A percentile compares a stretch with the other conserved stretches of the same genome.
These are phyloP conservation scores for Ooceraea biroi DNA, from an alignment of 1,140 invertebrate species.

Conservation along the genomic window DNA sequence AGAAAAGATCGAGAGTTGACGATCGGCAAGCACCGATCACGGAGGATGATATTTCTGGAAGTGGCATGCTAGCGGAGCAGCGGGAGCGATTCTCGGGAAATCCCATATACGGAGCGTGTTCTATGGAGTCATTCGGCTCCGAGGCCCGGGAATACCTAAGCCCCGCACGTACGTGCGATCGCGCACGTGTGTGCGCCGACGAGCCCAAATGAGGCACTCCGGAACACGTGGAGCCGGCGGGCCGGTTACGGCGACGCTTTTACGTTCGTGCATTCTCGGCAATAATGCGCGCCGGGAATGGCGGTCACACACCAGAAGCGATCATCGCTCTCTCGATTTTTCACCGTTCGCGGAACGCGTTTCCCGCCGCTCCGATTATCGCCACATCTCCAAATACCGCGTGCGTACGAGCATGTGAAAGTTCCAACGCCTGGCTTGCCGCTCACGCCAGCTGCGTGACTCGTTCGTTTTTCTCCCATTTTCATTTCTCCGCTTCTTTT, in stretches of 20 bases:
- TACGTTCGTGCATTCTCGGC: conserved; percentile 45
- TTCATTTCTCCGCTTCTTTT: neutral
- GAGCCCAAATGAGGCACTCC: conserved; percentile 45
- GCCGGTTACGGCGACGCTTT: conserved; percentile 38
- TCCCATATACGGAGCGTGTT: conserved; percentile 29
- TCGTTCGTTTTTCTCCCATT: conserved; percentile 4
- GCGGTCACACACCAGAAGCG: conserved; percentile 39
- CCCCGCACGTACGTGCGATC: conserved; percentile 32
- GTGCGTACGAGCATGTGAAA: conserved; percentile 7
- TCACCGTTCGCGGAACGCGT: conserved; percentile 34
- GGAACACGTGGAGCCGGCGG: conserved; percentile 43
- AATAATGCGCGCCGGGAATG: conserved; percentile 49
- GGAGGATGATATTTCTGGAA: conserved; percentile 2
- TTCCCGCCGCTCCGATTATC: conserved; percentile 36
- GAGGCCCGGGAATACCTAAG: conserved; percentile 38
- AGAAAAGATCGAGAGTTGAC: neutral
- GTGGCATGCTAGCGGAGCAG: neutral
- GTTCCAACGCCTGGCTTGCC: neutral
- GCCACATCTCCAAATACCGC: conserved; percentile 33
- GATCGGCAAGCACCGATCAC: neutral
- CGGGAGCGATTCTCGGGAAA: neutral
- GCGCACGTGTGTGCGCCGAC: conserved; percentile 23
- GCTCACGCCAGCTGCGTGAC: conserved; percentile 23
- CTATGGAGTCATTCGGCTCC: conserved; percentile 56
- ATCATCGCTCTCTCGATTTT: conserved; percentile 50